Base-by-base conservation (phyloP, 92 coral and sea anemone species). In the Epizoanthus illoricatus region DNA sequence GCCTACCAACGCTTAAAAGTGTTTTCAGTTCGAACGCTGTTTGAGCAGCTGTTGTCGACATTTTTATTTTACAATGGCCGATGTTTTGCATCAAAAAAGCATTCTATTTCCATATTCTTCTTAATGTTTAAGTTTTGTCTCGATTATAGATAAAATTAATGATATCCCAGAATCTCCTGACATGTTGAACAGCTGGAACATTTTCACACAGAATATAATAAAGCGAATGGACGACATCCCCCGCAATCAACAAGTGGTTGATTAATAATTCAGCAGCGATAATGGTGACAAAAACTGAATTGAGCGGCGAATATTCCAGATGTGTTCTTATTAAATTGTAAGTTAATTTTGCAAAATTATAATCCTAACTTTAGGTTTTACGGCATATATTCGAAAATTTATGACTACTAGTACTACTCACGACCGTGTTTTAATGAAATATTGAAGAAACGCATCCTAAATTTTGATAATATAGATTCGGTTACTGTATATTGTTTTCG, bases 181-280 rank as follows among this genome's bases (percentile, higher is more conserved):
- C 67, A 78, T 1, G 54, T 36, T 15, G 18, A 63, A 59, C 82
- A 78, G 82, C 71, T 78, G 82, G 60, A 63, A 21, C 43, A 20
- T 59, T 43, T 43, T 78, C 71, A 64, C 82, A 43, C 60, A 11
- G 42, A 42, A 33, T 5, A 3, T 57, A 24, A 63, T 52, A 17
- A 47, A 71, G 76, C 52, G 59, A 71, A 71, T 20, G 52, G 40
- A 5, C 52, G 60, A 71, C 40, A 43, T 2, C 45, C 60, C 59
- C 75, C 81, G 69, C 20, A 41, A 76, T 69, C 82, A 78, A 78
- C 71, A 78, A 78, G 82, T 78, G 82, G 82, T 78, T 78, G 28
- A 58, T 49, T 18, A 71, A 71, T 45, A n/a, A 71, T 71, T 71
- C 36, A 43, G 17, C 4, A 43, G 76, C 12, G 73, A 18, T 59